Evolutionary conservation across 2,113 vertebrate genomes (phyloP), one percentile per base, ranked within the genome.

Genomic region (Euleptes europaea): DNA sequence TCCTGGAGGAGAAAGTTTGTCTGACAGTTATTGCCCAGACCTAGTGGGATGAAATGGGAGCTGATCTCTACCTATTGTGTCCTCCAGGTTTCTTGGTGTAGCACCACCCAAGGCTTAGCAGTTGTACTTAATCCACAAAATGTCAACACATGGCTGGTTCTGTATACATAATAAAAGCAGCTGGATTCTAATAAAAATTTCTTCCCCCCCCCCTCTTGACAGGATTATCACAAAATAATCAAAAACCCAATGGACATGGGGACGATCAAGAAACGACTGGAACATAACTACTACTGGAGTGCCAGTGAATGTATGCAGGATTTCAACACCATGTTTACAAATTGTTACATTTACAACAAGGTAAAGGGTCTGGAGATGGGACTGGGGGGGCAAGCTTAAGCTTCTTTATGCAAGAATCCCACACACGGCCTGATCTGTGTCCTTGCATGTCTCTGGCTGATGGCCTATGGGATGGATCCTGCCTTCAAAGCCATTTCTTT

Each of bases 311-410:
- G 99, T 84, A 97, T 99, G 98, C 98, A 99, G 84, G 99, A 99
- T 92, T 98, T 99, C 97, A 99, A 99, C 96, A 99, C 98, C 91
- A 99, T 99, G 99, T 99, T 99, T 95, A 99, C 98, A 91, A 99
- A 99, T 82, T 99, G 99, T 93, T 99, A 99, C 92, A 98, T 99
- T 77, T 99, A 99, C 71, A 99, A 99, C 95, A 99, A 99, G 98
- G 98, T 99, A 91, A 95, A 93, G 77, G 19, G 47, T 63, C 35
- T 42, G 76, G 31, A 38, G 21, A 5, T 82, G 40, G 44, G 2
- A 3, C 28, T 19, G 75, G 47, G 75, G 5, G 8, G 2, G 10
- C 13, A 40, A 2, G 12, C 10, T 21, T 54, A 17, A 2, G 40
- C 28, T 4, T 80, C 15, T n/a, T 10, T 3, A 12, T 60, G 3